A percentile compares a stretch with the other conserved stretches of the same genome.
These are phyloP conservation scores for Diorhabda carinulata DNA, from an alignment of 1,140 invertebrate genomes.

Conservation along the genomic window DNA sequence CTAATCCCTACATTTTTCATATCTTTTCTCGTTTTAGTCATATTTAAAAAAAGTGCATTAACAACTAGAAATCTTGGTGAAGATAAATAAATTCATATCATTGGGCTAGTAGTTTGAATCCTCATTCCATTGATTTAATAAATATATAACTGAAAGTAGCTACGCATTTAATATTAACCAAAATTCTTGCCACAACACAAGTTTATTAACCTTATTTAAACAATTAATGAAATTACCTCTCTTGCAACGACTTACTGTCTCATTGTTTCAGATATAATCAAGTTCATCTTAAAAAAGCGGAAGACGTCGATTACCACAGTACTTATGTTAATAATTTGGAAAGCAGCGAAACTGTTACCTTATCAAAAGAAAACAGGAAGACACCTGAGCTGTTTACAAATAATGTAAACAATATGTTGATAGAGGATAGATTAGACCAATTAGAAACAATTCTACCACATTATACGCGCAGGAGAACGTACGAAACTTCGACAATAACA, in stretches of 20 bases:
- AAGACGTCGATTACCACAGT: constrained; percentile 13
- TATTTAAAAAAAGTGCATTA: too few species aligned
- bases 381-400: constrained; percentile 31
- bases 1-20: too few species aligned
- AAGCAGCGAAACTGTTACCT: constrained; percentile 25
- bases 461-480: constrained; percentile 40
- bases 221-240: too few species aligned
- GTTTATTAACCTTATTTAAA: too few species aligned
- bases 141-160: too few species aligned
- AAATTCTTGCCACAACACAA: too few species aligned
- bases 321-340: constrained; percentile 14
- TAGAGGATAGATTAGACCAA: constrained; percentile 43
- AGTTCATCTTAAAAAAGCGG: neutral
- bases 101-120: too few species aligned
- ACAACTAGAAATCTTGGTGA: too few species aligned
- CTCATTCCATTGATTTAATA: too few species aligned
- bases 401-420: constrained; percentile 38
- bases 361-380: constrained; percentile 12
- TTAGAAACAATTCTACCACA: constrained; percentile 43
- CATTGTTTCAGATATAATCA: neutral
- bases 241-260: neutral
- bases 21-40: too few species aligned
- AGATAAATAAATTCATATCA: too few species aligned
- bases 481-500: constrained; percentile 43
- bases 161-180: too few species aligned